A percentile compares a stretch with the other conserved stretches of the same genome.
Evolutionary conservation across 2,888 invertebrate genomes (phyloP).

Genomic region (Brachypterus glaber): DNA sequence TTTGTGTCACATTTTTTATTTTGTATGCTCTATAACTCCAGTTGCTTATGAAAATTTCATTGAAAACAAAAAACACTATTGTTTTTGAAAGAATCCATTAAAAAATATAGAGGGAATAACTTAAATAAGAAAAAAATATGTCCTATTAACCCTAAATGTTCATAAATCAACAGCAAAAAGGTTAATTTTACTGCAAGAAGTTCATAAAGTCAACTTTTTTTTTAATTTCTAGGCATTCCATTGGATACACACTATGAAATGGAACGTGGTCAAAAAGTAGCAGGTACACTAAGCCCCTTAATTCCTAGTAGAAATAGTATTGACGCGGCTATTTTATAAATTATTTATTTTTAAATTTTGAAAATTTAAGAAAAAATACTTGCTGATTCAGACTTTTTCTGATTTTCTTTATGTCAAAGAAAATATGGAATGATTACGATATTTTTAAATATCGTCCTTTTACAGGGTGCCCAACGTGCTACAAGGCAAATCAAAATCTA

Average conservation of each 20-base stretch:
- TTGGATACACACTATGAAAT: slow-evolving; percentile 74
- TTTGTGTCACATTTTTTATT: too few relatives aligned
- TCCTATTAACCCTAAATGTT: too few relatives aligned
- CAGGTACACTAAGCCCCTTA: slow-evolving; percentile 68
- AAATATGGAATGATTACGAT: too few relatives aligned
- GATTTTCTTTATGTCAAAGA: too few relatives aligned
- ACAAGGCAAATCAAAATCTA: not conserved
- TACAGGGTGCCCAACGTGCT: not conserved
- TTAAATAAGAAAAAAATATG: too few relatives aligned
- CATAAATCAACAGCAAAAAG: too few relatives aligned
- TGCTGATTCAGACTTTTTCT: too few relatives aligned
- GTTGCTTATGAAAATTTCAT: too few relatives aligned
- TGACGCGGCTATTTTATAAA: slow-evolving; percentile 37
- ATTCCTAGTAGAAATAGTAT: slow-evolving; percentile 46
- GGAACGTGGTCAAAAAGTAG: slow-evolving; percentile 67
- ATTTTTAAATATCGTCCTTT: not conserved
- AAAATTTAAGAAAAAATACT: not conserved
- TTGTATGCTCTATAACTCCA: too few relatives aligned
- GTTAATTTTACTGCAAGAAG: slow-evolving; percentile 7
- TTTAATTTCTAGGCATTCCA: slow-evolving; percentile 50
- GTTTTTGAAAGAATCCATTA: too few relatives aligned
- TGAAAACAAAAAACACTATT: too few relatives aligned
- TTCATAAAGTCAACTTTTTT: slow-evolving; percentile 8
- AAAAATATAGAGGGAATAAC: too few relatives aligned
- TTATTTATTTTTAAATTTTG: slow-evolving; percentile 4